phyloP scores from a whole-genome alignment of 2,113 vertebrate species.

The Ailurus styani region DNA sequence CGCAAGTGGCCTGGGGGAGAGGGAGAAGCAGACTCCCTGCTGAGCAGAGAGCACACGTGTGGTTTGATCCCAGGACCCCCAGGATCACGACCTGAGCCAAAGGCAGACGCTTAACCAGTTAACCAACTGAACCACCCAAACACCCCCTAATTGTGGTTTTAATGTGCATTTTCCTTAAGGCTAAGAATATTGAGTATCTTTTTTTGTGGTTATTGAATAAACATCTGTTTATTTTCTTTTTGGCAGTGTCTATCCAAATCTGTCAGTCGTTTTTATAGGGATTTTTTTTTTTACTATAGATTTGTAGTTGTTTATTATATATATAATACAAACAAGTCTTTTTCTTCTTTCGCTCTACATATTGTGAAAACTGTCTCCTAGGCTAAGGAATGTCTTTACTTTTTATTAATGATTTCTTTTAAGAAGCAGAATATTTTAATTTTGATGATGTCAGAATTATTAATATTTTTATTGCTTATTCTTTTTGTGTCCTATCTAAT shows the following conservation, averaged over 20 bases:
- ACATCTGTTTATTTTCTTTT: background rate
- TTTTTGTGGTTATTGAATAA: background rate
- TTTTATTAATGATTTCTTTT: background rate
- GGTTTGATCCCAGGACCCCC: background rate
- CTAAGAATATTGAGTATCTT: background rate
- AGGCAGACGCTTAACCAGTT: background rate
- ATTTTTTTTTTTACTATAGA: background rate
- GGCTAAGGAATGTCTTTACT: fast-evolving
- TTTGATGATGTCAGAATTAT: background rate
- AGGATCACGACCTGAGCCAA: background rate
- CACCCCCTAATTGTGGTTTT: background rate
- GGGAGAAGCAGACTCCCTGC: background rate
- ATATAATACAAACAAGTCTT: background rate
- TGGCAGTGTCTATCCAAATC: background rate
- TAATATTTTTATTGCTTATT: background rate
- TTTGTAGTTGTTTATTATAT: background rate
- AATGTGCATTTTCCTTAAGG: background rate
- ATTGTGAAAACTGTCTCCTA: background rate
- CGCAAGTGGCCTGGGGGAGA: too few relatives aligned
- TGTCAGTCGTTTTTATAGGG: background rate
- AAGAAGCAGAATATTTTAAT: background rate
- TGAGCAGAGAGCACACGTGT: background rate
- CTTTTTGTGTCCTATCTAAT: background rate
- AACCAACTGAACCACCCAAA: background rate
- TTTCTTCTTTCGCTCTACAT: background rate